Evolutionary conservation across 2,888 invertebrate species (phyloP).

Genomic region (Drosophila pseudotalamancana): DNA sequence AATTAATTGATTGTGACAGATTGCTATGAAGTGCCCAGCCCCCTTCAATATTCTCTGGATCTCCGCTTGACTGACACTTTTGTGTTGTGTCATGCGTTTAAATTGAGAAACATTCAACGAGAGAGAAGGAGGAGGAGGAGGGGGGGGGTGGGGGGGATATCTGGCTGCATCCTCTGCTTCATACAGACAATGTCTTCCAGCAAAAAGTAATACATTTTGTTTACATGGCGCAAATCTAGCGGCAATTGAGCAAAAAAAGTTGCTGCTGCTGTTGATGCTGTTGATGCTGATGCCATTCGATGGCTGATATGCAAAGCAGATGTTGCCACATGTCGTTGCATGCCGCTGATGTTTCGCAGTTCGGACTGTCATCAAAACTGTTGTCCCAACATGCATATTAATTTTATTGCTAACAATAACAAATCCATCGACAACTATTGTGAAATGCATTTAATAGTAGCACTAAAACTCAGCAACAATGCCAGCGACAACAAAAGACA

Average conservation of each 20-base stretch:
- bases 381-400: constrained; percentile 72
- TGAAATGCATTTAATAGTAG: constrained; percentile 69
- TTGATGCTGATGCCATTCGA: constrained; percentile 34
- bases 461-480: constrained; percentile 54
- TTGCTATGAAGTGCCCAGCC: constrained; percentile 62
- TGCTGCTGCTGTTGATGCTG: background rate
- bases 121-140: too few species aligned
- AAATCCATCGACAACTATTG: constrained; percentile 75
- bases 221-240: constrained; percentile 45
- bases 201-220: constrained; percentile 55
- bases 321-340: constrained; percentile 41
- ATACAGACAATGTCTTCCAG: constrained; percentile 49
- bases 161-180: constrained; percentile 25
- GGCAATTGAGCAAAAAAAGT: constrained; percentile 43
- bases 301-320: constrained; percentile 70
- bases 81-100: constrained; percentile 73
- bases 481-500: constrained; percentile 33
- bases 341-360: constrained; percentile 33
- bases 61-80: constrained; percentile 65
- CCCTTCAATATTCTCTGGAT: background rate
- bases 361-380: constrained; percentile 61
- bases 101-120: constrained; percentile 58
- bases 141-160: background rate
- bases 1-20: constrained; percentile 80
- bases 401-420: constrained; percentile 78